Evolutionary conservation across 2,888 invertebrate genomes (phyloP).

Genomic region (Steinernema hermaphroditum): DNA sequence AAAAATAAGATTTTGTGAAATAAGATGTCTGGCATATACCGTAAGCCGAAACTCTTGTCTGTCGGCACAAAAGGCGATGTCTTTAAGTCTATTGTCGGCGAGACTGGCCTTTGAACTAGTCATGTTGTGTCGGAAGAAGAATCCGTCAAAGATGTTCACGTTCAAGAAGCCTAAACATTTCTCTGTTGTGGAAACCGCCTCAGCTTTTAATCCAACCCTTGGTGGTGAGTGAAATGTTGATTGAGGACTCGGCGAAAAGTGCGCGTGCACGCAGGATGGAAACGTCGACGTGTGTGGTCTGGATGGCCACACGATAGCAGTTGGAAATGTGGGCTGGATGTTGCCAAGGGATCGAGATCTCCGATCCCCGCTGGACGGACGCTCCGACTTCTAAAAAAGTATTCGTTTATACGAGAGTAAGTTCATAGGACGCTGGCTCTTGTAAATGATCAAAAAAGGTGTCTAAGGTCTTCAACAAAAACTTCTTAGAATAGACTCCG

Average conservation of each 20-base stretch:
- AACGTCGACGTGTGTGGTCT: slow-evolving; percentile 49
- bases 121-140: slow-evolving; percentile 57
- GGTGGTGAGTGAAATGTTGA: slow-evolving; percentile 57
- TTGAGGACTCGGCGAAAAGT: slow-evolving; percentile 60
- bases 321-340: slow-evolving; percentile 61
- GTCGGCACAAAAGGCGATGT: slow-evolving; percentile 62
- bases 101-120: slow-evolving; percentile 46
- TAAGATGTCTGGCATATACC: slow-evolving; percentile 32
- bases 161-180: slow-evolving; percentile 48
- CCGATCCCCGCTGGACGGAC: slow-evolving; percentile 60
- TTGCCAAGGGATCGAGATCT: slow-evolving; percentile 63
- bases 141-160: slow-evolving; percentile 58
- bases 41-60: slow-evolving; percentile 53
- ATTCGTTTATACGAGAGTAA: not conserved
- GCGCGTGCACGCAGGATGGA: slow-evolving; percentile 55
- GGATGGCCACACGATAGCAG: slow-evolving; percentile 59
- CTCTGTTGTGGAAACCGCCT: not conserved
- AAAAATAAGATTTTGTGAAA: slow-evolving; percentile 18
- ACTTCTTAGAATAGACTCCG: no score
- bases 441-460: no score
- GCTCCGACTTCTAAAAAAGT: slow-evolving; percentile 58
- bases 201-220: slow-evolving; percentile 40
- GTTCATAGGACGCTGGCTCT: no score
- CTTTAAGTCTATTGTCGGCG: slow-evolving; percentile 57
- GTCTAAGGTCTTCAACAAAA: no score